A percentile compares a stretch with the other conserved stretches of the same genome.
phyloP scores from a whole-genome alignment of 2,797 vertebrate genomes.

The Cossypha polioptera region DNA sequence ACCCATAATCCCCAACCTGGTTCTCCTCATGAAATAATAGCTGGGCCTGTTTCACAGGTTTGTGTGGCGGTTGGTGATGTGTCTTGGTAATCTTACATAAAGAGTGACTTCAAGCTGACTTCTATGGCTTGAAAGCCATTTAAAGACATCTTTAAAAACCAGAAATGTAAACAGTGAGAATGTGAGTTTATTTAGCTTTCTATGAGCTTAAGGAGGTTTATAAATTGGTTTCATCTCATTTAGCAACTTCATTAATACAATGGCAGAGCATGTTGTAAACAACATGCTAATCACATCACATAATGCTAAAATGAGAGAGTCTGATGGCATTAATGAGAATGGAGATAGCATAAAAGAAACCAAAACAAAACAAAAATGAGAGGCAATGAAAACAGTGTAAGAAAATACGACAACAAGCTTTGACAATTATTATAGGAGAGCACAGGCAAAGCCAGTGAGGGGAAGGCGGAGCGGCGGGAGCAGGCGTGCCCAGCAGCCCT shows the following conservation, averaged over 20 bases:
- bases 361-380: background rate
- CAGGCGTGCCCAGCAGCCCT: background rate
- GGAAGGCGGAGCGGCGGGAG: fast-evolving
- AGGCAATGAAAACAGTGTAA: background rate
- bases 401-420: background rate
- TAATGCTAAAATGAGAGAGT: background rate
- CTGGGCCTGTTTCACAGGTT: background rate
- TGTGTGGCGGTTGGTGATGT: fast-evolving
- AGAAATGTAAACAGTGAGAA: background rate
- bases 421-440: background rate
- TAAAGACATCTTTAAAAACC: background rate
- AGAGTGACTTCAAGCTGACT: background rate
- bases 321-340: background rate
- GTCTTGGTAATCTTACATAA: background rate
- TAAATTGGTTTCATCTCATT: constrained; percentile 27
- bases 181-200: constrained; percentile 1
- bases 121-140: background rate
- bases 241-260: constrained; percentile 34
- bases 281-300: background rate
- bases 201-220: background rate
- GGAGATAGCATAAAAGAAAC: background rate
- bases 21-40: background rate
- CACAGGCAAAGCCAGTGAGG: fast-evolving
- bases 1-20: background rate
- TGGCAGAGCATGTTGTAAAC: background rate